phyloP scores from a whole-genome alignment of 2,797 vertebrate genomes.

The Menidia menidia region DNA sequence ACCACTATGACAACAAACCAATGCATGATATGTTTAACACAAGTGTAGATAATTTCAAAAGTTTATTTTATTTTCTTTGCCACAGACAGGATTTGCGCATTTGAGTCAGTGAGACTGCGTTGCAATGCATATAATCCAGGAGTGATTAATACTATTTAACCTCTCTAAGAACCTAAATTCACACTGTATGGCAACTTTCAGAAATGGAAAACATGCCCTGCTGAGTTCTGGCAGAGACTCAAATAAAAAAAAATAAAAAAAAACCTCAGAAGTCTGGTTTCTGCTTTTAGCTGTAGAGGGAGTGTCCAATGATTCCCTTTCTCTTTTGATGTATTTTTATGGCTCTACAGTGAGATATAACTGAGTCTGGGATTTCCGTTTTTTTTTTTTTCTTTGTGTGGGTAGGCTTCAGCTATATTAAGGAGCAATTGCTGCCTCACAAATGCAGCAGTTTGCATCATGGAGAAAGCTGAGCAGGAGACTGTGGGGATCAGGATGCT shows the following conservation, averaged over 20 bases:
- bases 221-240: too few species aligned
- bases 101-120: neutral
- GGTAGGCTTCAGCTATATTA: conserved; percentile 57
- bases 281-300: neutral
- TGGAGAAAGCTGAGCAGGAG: conserved; percentile 47
- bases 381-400: conserved; percentile 32
- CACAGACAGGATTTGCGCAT: neutral
- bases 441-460: conserved; percentile 33
- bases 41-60: too few species aligned
- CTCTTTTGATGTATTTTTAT: conserved; percentile 11
- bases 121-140: neutral
- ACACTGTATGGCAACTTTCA: too few species aligned
- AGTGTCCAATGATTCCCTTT: conserved; percentile 55
- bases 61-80: too few species aligned
- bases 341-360: neutral
- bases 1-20: neutral
- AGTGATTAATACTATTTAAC: neutral
- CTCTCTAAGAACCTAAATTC: neutral
- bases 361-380: conserved; percentile 39
- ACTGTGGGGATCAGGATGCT: conserved; percentile 7
- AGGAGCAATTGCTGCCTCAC: neutral
- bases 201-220: too few species aligned
- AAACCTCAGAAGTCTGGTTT: neutral
- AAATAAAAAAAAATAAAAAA: neutral
- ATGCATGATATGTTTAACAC: too few species aligned